These are phyloP conservation scores for Chionomys nivalis DNA, from an alignment of 2,113 vertebrate genomes.

Conservation along the genomic window DNA sequence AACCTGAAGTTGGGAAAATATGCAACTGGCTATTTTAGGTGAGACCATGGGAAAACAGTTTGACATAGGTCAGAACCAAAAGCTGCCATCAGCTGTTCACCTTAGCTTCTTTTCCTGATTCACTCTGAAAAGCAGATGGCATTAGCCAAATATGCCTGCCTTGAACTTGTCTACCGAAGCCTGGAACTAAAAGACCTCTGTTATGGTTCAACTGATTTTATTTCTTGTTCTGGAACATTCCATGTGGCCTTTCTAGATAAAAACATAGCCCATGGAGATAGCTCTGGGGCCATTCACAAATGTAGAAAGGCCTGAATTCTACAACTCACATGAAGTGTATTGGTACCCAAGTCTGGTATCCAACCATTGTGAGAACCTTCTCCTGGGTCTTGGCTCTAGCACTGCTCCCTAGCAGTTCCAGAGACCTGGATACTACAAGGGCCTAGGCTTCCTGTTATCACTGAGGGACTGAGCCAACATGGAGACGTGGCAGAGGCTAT, in stretches of 20 bases:
- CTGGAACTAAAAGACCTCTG: background rate
- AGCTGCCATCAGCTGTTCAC: background rate
- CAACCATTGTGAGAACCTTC: background rate
- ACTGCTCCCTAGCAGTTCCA: conserved; percentile 1
- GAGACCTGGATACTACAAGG: background rate
- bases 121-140: background rate
- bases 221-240: background rate
- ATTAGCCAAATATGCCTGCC: background rate
- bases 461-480: background rate
- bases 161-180: background rate
- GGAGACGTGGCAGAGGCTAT: background rate
- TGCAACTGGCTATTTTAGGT: background rate
- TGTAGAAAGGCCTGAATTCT: background rate
- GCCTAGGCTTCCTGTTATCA: background rate
- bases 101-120: background rate
- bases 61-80: background rate
- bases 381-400: background rate
- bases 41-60: background rate
- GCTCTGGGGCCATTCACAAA: background rate
- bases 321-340: background rate
- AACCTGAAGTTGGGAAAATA: background rate
- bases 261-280: background rate
- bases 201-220: background rate
- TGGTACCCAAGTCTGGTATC: background rate
- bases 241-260: background rate